Evolutionary conservation across 2,888 invertebrate genomes (phyloP), one percentile per base, ranked within the genome.

Genomic region (Chrysodeixis includens): DNA sequence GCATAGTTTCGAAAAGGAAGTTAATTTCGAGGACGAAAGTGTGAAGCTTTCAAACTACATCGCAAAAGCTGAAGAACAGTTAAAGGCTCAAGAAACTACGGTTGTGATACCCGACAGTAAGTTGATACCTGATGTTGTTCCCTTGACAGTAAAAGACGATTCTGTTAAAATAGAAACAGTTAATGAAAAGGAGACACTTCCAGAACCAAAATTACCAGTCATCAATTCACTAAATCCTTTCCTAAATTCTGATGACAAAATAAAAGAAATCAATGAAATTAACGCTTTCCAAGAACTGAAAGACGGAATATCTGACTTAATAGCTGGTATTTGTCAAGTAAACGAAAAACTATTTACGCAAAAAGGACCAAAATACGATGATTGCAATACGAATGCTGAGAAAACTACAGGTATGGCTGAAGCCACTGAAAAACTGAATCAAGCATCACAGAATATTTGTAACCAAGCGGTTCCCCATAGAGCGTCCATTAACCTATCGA

Each of bases 221-320:
- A 85, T 86, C 10, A 90, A 91, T 78, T 91, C 93, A 1, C 84
- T 91, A 0, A 94, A 94, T 76, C 94, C 94, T 14, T 94, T 94
- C 66, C 81, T 93, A 46, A 92, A 90, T 69, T 85, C 87, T 69
- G 90, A 92, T 59, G 88, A 90, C 61, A 92, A 89, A 86, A 83
- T 93, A 22, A 91, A 93, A 77, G 93, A 94, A 82, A 88, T 95
- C 3, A 92, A 92, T 74, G 94, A 92, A 86, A 93, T 94, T 26
- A 93, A 93, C 74, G 94, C 95, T 44, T 95, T 95, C 30, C 93
- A 93, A 83, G 95, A 95, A 85, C 83, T 95, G 18, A 94, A 95
- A 86, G 93, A 95, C 64, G 95, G 95, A 5, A 95, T 95, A 76
- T 94, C 94, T 32, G 95, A 95, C 81, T 87, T 95, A 71, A 92